A percentile compares a stretch with the other conserved stretches of the same genome.
These are phyloP conservation scores for Stratiomys singularior DNA, from an alignment of 2,888 invertebrate genomes.

Conservation along the genomic window DNA sequence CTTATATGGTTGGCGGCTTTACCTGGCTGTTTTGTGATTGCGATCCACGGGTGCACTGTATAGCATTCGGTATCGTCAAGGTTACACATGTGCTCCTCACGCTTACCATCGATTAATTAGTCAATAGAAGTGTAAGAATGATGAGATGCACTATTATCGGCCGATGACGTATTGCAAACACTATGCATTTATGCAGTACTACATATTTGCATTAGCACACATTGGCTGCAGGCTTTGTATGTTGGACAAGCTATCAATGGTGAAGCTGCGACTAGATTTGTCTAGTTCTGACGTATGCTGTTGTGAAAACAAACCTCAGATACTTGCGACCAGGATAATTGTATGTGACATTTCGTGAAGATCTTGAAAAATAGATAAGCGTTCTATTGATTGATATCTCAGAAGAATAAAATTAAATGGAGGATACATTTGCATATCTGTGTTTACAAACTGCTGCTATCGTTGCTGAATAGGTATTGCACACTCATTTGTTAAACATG, in stretches of 20 bases:
- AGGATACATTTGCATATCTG: neutral
- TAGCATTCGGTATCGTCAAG: constrained; percentile 25
- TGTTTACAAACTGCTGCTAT: neutral
- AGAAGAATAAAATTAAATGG: too few species aligned
- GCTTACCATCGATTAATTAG: constrained; percentile 37
- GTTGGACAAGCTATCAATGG: neutral
- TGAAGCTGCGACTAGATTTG: neutral
- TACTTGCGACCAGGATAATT: constrained; percentile 34
- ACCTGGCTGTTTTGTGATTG: neutral
- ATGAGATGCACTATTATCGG: constrained; percentile 43
- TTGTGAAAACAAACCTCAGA: neutral
- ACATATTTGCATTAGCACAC: neutral
- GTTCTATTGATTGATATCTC: neutral
- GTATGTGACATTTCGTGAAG: constrained; percentile 40
- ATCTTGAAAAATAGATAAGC: constrained; percentile 22
- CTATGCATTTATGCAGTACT: neutral
- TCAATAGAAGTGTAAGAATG: constrained; percentile 46
- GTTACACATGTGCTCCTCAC: constrained; percentile 36
- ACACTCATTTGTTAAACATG: too few species aligned
- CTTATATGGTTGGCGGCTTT: too few species aligned
- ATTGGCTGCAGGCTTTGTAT: neutral
- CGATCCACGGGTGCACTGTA: neutral
- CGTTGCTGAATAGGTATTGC: too few species aligned
- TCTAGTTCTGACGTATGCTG: neutral
- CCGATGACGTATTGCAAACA: constrained; percentile 26